Conservation (phyloP, 2,888 invertebrate genomes). For the Lepidonotus clava region DNA sequence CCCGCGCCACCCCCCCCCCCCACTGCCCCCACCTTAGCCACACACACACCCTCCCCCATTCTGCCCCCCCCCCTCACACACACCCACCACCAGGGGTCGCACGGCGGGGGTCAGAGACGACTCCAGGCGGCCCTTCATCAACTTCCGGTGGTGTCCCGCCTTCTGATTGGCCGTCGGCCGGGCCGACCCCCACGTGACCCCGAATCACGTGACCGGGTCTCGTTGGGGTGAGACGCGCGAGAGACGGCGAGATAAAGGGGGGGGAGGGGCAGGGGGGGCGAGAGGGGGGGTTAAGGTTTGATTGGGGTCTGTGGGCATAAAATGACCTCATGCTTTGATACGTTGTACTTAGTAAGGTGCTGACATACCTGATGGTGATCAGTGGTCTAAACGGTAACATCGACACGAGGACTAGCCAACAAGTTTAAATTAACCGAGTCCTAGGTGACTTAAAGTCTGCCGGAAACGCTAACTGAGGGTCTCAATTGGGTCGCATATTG, state of each 20-base stretch:
- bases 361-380: no score
- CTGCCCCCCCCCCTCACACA: not conserved
- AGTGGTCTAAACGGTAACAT: no score
- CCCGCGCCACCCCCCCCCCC: not conserved
- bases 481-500: no score
- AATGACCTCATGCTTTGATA: no score
- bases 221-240: not conserved
- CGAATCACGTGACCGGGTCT: constrained; percentile 31
- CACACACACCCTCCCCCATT: not conserved
- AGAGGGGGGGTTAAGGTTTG: not conserved
- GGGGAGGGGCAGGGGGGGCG: not conserved
- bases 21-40: not conserved
- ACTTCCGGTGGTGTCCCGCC: not conserved
- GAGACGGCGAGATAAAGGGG: not conserved
- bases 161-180: constrained; percentile 16
- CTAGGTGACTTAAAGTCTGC: no score
- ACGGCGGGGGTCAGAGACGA: not conserved
- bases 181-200: constrained; percentile 12
- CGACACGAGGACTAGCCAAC: no score
- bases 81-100: not conserved
- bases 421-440: no score
- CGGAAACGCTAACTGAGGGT: no score
- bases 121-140: not conserved
- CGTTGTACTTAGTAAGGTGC: no score
- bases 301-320: no score